phyloP scores from a whole-genome alignment of 1,140 invertebrate genomes.

The Mactra quadrangularis region DNA sequence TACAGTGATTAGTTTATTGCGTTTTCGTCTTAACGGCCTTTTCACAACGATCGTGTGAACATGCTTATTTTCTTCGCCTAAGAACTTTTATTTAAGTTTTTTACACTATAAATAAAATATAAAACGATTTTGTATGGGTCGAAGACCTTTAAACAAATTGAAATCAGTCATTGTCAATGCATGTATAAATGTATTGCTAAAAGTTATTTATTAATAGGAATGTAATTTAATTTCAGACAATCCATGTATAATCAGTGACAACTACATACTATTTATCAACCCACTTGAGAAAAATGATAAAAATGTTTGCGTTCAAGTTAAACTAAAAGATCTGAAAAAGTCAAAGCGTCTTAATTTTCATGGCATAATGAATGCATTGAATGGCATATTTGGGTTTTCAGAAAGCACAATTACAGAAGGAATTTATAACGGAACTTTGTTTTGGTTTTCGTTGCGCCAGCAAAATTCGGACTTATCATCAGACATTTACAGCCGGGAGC shows the following conservation, averaged over 20 bases:
- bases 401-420: conserved; percentile 28
- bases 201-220: no score
- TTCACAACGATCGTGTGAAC: no score
- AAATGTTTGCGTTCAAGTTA: conserved; percentile 12
- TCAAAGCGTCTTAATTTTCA: conserved; percentile 9
- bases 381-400: conserved; percentile 9
- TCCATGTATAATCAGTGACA: no score
- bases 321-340: background rate
- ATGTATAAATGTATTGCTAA: conserved; percentile 23
- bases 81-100: no score
- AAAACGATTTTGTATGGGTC: no score
- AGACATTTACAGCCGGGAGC: conserved; percentile 42
- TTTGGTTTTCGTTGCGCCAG: conserved; percentile 64
- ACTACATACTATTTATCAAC: conserved; percentile 29
- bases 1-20: no score
- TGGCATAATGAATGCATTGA: background rate
- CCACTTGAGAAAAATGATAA: conserved; percentile 2
- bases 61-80: no score
- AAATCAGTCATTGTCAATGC: conserved; percentile 22
- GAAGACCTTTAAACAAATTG: no score
- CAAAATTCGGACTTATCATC: conserved; percentile 19
- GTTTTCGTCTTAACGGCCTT: no score
- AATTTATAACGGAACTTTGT: conserved; percentile 67
- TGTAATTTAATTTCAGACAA: no score
- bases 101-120: no score